Evolutionary conservation across 2,888 invertebrate genomes (phyloP), one percentile per base, ranked within the genome.

Genomic region (Drosophila algonquin): DNA sequence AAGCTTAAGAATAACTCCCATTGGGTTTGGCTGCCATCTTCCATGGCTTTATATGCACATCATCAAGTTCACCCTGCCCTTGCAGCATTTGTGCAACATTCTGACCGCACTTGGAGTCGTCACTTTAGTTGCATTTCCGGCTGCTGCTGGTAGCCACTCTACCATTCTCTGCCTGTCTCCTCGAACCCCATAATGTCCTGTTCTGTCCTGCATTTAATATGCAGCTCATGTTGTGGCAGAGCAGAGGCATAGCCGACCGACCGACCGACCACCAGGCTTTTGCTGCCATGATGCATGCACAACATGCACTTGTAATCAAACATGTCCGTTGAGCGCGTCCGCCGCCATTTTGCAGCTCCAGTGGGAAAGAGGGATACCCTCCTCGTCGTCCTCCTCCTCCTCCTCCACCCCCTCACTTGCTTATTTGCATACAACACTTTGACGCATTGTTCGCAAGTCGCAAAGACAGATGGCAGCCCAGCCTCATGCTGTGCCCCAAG

Each of bases 271-370:
- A 40, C n/a, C 65, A 62, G 77, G 76, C 47, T 75, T 59, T 74
- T 63, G 52, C 52, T 67, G 65, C 47, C 48, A 75, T 79, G 79
- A 60, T 72, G 80, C 80, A 80, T 70, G 78, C 80, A 82, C 79
- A 79, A 78, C 81, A 80, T 80, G 81, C 81, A 80, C 76, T 76
- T 71, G 80, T 81, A 84, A 81, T 81, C 81, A 84, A 84, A 81
- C 80, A 81, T 81, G 81, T 79, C 80, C 82, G 82, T 46, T 61
- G 63, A 63, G 63, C 51, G 54, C 62, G 48, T 40, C 50, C 60
- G 56, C 54, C 63, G 71, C 69, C 84, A 81, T 76, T 73, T 72
- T 60, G 76, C 71, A 72, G 65, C 73, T 30, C 58, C 54, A 57
- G 61, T 40, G 53, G 35, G 44, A 18, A 14, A 8, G 40, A 47